These are phyloP conservation scores for Antheraea mylitta DNA, from an alignment of 1,140 invertebrate genomes.

Conservation along the genomic window DNA sequence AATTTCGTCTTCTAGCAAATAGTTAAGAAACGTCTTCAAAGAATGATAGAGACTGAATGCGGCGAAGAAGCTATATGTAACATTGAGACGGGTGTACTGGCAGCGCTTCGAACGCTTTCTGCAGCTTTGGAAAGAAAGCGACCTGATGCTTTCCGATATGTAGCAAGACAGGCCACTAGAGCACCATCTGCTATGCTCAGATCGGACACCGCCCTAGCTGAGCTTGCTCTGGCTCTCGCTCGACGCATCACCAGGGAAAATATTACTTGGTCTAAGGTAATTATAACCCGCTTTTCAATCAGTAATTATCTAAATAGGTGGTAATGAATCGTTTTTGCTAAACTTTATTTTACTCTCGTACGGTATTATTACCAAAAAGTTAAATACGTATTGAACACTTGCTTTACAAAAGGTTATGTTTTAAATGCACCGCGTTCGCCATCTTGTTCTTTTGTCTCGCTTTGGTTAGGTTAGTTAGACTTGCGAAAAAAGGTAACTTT, in stretches of 20 bases:
- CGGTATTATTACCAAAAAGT: too few species aligned
- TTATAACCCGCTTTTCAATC: background rate
- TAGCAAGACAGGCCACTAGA: conserved; percentile 65
- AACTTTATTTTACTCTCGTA: too few species aligned
- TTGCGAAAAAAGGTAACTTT: too few species aligned
- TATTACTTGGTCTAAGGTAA: conserved; percentile 76
- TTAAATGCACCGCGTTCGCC: too few species aligned
- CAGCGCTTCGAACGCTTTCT: conserved; percentile 57
- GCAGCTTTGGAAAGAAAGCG: conserved; percentile 68
- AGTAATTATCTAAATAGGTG: too few species aligned
- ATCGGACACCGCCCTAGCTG: conserved; percentile 63
- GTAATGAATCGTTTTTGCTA: too few species aligned
- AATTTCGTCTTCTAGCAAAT: conserved; percentile 44
- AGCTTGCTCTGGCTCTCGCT: conserved; percentile 67
- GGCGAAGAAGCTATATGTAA: conserved; percentile 62
- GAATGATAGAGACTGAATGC: conserved; percentile 70
- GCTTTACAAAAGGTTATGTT: too few species aligned
- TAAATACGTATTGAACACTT: too few species aligned
- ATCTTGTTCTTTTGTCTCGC: too few species aligned
- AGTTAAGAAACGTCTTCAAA: conserved; percentile 66
- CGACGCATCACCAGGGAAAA: conserved; percentile 70
- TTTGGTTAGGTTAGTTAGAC: too few species aligned
- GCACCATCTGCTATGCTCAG: conserved; percentile 61
- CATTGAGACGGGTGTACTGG: conserved; percentile 47
- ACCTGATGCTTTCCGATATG: conserved; percentile 68